Evolutionary conservation across 92 coral and sea anemone species (phyloP).

Genomic region (Epizoanthus fatuus): DNA sequence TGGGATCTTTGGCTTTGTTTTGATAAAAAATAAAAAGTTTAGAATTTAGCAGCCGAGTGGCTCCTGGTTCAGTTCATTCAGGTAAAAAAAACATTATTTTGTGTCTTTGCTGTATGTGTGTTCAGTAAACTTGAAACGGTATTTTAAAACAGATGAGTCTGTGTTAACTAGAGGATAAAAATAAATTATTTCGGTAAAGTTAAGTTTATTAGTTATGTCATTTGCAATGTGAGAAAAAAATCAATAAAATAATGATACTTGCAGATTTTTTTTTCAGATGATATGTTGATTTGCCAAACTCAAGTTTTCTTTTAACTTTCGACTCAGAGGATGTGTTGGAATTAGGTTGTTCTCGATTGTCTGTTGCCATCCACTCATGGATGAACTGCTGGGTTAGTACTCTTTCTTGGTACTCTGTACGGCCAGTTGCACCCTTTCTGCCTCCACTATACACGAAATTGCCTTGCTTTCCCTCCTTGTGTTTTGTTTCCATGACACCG

Average conservation of each 20-base stretch:
- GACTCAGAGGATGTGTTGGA: neutral
- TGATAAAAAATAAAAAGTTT: no score
- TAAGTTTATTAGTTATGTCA: no score
- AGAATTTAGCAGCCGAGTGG: no score
- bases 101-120: no score
- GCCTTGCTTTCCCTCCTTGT: conserved; percentile 62
- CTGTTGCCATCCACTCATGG: conserved; percentile 29
- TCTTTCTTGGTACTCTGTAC: conserved; percentile 42
- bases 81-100: no score
- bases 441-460: conserved; percentile 67
- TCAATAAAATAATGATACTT: neutral
- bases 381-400: conserved; percentile 37
- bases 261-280: neutral
- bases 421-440: conserved; percentile 43
- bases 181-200: no score
- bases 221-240: no score
- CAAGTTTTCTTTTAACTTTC: neutral
- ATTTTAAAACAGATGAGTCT: no score
- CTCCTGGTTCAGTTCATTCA: no score
- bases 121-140: no score
- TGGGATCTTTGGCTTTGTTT: no score
- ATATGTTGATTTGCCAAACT: neutral
- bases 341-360: conserved; percentile 16
- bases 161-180: no score
- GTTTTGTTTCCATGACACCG: conserved; percentile 63